phyloP scores from a whole-genome alignment of 2,888 invertebrate species.

The Onthophagus sagittarius region DNA sequence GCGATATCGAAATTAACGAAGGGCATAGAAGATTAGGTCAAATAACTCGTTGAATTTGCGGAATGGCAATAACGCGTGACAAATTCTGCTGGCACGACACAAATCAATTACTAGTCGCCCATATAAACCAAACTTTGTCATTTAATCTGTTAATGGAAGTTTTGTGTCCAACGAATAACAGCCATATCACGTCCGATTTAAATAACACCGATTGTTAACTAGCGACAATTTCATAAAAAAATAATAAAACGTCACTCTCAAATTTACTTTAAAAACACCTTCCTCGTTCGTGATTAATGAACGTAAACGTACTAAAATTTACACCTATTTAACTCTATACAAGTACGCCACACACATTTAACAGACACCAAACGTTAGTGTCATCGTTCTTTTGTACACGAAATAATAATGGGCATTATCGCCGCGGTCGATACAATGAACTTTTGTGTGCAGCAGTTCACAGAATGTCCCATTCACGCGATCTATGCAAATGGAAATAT shows the following conservation, averaged over 20 bases:
- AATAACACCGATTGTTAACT: slow-evolving; percentile 7
- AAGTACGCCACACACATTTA: background rate
- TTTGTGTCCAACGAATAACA: slow-evolving; percentile 8
- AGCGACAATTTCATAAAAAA: background rate
- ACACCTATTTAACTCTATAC: background rate
- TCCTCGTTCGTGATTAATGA: background rate
- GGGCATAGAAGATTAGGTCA: too few species aligned
- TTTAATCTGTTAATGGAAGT: slow-evolving; percentile 17
- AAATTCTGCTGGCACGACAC: slow-evolving; percentile 8
- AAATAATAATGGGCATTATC: background rate
- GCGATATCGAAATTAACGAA: too few species aligned
- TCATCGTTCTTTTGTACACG: background rate
- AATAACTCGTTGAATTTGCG: background rate
- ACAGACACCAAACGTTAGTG: background rate
- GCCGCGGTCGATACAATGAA: background rate
- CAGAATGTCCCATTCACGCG: background rate
- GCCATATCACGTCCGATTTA: slow-evolving; percentile 4
- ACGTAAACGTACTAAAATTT: background rate
- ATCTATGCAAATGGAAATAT: background rate
- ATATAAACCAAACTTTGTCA: slow-evolving; percentile 10
- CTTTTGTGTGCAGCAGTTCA: background rate
- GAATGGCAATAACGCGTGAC: background rate
- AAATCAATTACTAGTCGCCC: slow-evolving; percentile 15
- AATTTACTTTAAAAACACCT: background rate
- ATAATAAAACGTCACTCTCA: background rate